Evolutionary conservation across 1,140 invertebrate genomes (phyloP), one percentile per base, ranked within the genome.

Genomic region (Neotoxoptera formosana): DNA sequence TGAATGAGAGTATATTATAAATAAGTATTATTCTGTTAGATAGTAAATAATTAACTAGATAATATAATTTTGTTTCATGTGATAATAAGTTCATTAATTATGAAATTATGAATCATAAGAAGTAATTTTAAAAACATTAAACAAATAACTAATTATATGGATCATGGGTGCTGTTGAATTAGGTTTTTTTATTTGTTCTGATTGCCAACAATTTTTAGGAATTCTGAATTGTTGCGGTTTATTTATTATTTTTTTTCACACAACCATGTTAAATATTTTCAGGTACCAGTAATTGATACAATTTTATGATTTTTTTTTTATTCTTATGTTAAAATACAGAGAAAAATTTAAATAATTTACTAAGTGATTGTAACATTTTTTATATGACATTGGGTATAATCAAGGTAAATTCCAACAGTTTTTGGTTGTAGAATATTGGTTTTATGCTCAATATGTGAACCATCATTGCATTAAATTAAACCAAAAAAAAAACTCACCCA

Each of bases 401-500:
- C 1, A 6, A n/a, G 60, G 0, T 17, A 6, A 76, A 34, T 76
- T n/a, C 17, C 60, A 76, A 53, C 21, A 23, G 51, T 53, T 23
- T 23, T 53, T 7, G 21, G 51, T 53, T 53, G 2, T 53, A 53
- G 0, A 53, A 53, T 53, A 53, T 7, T 23, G 1, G 4, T 21
- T 53, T 53, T 53, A 20, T 23, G 51, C 20, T 17, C 21, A 53
- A 53, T 23, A 23, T 23, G 21, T 53, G 4, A 17, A 53, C 1
- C 51, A 53, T 21, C 6, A 51, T 48, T 48, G 14, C 7, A 48
- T 48, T 48, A 51, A 21, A 23, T 4, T 14, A n/a, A 67, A 17
- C 23, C 2, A 20, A 76, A 25, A 60, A 14, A 17, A n/a, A n/a
- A 76, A 94, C 95, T 95, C 96, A 97, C 96, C 97, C 97, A 94